A percentile compares a stretch with the other conserved stretches of the same genome.
Conservation (phyloP, 2,797 vertebrate genomes). For the Galagoides demidoff region DNA sequence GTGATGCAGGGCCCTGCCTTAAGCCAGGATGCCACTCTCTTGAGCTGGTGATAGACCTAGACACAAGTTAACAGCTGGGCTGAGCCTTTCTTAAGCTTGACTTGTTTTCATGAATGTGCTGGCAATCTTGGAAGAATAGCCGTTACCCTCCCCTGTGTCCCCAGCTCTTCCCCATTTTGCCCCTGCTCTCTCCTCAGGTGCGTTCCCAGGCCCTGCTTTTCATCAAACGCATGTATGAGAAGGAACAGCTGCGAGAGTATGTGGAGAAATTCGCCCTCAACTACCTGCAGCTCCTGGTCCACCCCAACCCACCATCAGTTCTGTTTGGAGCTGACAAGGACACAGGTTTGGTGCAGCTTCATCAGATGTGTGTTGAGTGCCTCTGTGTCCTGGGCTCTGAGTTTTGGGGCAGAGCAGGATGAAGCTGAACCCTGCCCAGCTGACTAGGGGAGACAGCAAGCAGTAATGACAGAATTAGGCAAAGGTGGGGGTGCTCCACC, state of each 20-base stretch:
- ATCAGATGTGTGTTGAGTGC: fast-evolving
- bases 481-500: not conserved
- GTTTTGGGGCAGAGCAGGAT: not conserved
- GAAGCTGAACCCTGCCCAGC: not conserved
- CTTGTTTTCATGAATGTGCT: not conserved
- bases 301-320: constrained; percentile 96
- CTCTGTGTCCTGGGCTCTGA: not conserved
- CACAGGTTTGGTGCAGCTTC: constrained; percentile 89
- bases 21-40: not conserved
- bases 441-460: not conserved
- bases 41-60: not conserved
- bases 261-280: constrained; percentile 97
- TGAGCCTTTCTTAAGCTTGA: not conserved
- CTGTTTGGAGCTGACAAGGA: constrained; percentile 97
- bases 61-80: no score
- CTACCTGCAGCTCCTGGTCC: constrained; percentile 97
- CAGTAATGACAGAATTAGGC: fast-evolving
- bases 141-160: no score
- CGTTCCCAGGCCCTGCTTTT: constrained; percentile 94
- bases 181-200: constrained; percentile 85
- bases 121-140: fast-evolving
- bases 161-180: not conserved
- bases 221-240: constrained; percentile 97
- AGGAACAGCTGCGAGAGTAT: constrained; percentile 94
- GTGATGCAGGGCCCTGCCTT: not conserved